A percentile compares a stretch with the other conserved stretches of the same genome.
Evolutionary conservation across 2,797 vertebrate species (phyloP).

Genomic region (Hoplostethus atlanticus): DNA sequence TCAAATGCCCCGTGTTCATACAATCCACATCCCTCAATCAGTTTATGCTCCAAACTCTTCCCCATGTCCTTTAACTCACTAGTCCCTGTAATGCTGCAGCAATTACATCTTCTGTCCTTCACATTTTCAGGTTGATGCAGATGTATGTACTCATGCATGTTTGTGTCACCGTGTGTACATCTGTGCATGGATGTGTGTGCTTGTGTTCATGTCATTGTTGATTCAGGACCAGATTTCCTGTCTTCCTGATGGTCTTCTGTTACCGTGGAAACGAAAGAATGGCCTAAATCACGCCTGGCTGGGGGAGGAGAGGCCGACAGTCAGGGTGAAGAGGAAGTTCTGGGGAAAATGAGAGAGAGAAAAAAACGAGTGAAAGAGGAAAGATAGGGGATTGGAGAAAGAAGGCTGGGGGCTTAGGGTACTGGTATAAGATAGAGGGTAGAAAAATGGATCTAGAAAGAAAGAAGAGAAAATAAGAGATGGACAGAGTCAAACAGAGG

Average conservation of each 20-base stretch:
- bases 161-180: not conserved
- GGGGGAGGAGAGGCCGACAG: conserved; percentile 5
- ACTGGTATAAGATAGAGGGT: not conserved
- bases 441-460: not conserved
- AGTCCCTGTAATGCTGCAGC: too few relatives aligned
- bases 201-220: not conserved
- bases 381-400: not conserved
- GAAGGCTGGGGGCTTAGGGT: not conserved
- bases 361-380: not conserved
- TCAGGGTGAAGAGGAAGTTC: conserved; percentile 24
- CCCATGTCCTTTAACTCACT: too few relatives aligned
- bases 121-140: too few relatives aligned
- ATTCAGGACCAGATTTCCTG: conserved; percentile 11
- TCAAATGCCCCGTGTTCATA: too few relatives aligned
- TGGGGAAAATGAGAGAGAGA: conserved; percentile 28
- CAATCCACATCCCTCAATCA: too few relatives aligned
- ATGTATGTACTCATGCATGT: too few relatives aligned
- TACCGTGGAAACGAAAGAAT: conserved; percentile 58
- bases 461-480: not conserved
- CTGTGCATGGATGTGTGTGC: not conserved
- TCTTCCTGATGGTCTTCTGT: conserved; percentile 48
- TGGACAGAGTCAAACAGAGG: not conserved
- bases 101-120: too few relatives aligned
- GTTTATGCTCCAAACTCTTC: too few relatives aligned
- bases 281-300: conserved; percentile 7